phyloP scores from a whole-genome alignment of 2,888 invertebrate species.

The Drosophila buzzatii region DNA sequence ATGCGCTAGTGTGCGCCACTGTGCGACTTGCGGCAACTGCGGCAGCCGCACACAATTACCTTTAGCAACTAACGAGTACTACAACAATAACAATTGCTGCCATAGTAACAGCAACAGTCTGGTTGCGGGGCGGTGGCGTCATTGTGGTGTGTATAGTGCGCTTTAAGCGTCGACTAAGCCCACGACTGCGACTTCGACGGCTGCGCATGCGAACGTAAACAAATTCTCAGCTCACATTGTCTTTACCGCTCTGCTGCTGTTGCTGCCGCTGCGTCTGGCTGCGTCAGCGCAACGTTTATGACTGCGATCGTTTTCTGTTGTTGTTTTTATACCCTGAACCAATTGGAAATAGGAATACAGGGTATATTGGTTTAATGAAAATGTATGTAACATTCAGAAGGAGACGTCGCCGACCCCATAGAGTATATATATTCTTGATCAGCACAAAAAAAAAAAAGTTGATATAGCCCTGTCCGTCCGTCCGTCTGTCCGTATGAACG shows the following conservation, averaged over 20 bases:
- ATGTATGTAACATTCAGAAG: too few relatives aligned
- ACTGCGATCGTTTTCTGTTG: slow-evolving; percentile 6
- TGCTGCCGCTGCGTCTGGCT: background rate
- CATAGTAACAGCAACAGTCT: slow-evolving; percentile 27
- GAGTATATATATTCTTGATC: too few relatives aligned
- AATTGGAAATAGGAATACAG: too few relatives aligned
- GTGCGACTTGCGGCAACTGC: slow-evolving; percentile 52
- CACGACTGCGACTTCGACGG: slow-evolving; percentile 16
- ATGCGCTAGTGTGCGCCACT: slow-evolving; percentile 38
- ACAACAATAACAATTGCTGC: slow-evolving; percentile 42
- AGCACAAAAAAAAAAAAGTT: too few relatives aligned
- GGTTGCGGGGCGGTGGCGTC: slow-evolving; percentile 21
- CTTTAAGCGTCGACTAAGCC: slow-evolving; percentile 5
- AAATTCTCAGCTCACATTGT: slow-evolving; percentile 73
- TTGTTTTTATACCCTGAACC: slow-evolving; percentile 1
- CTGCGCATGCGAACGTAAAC: slow-evolving; percentile 69
- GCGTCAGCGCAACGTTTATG: slow-evolving; percentile 36
- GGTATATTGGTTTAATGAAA: too few relatives aligned
- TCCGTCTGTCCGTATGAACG: too few relatives aligned
- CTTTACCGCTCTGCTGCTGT: slow-evolving; percentile 35
- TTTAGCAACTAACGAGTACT: slow-evolving; percentile 76
- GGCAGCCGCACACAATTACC: slow-evolving; percentile 74
- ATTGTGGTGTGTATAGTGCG: slow-evolving; percentile 19
- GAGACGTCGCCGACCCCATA: too few relatives aligned
- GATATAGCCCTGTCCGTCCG: too few relatives aligned